Conservation (phyloP, 1,140 invertebrate species). For the Neuroterus valhalla region DNA sequence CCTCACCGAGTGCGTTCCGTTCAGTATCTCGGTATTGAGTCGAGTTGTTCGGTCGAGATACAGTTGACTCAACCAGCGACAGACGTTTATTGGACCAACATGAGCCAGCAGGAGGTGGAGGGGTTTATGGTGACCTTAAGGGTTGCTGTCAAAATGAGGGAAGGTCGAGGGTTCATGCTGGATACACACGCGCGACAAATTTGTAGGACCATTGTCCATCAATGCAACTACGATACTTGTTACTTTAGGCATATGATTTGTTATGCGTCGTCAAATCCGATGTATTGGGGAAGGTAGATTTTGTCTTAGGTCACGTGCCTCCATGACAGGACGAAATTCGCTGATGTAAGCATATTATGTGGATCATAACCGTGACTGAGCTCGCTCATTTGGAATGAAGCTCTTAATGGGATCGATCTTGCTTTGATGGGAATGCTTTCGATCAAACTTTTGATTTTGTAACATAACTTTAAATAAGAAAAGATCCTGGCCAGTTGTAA, state of each 20-base stretch:
- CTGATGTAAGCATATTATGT: constrained; percentile 8
- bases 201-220: constrained; percentile 47
- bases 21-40: constrained; percentile 50
- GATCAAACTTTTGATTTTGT: too few species aligned
- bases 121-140: background rate
- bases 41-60: constrained; percentile 51
- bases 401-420: background rate
- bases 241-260: constrained; percentile 24
- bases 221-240: constrained; percentile 3
- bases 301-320: constrained; percentile 6
- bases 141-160: too few species aligned
- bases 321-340: background rate
- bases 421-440: background rate
- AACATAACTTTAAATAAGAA: too few species aligned
- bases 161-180: constrained; percentile 25
- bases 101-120: constrained; percentile 14
- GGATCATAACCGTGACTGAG: constrained; percentile 15
- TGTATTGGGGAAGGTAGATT: constrained; percentile 13
- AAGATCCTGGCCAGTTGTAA: too few species aligned
- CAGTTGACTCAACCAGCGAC: constrained; percentile 53
- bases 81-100: constrained; percentile 61
- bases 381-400: background rate
- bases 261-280: constrained; percentile 14
- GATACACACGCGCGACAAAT: constrained; percentile 64
- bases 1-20: constrained; percentile 48